Evolutionary conservation across 2,113 vertebrate genomes (phyloP), one percentile per base, ranked within the genome.

Genomic region (Xiphophorus hellerii): DNA sequence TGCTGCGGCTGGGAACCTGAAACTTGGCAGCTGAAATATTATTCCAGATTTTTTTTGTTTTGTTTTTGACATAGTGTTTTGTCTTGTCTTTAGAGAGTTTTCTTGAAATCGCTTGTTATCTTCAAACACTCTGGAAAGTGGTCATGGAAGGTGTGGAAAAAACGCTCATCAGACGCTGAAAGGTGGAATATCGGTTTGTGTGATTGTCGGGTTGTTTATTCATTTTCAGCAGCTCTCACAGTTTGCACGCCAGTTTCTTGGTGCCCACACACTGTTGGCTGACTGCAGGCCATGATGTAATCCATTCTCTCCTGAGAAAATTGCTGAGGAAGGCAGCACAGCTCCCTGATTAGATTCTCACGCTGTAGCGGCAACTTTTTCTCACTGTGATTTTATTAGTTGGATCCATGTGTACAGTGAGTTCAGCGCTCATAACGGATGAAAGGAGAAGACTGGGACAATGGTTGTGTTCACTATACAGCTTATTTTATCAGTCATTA

Each of bases 221-320:
- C 35, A 39, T 31, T 69, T 48, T 58, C 73, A 74, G 82, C 30
- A 39, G 6, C 33, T 15, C 28, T 29, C 31, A 78, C 67, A 51
- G 76, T 81, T 79, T 78, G 27, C 76, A 61, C 65, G 27, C 66
- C 75, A 81, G 77, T 66, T 66, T 76, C 30, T 31, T 7, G 48
- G 28, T 71, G 70, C 77, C 81, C 69, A 77, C 74, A 73, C 82
- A 61, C 70, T 78, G 70, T 35, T 77, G 3, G 30, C 80, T 58
- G 74, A 71, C 87, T 89, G 79, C 81, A 76, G 71, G 82, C 62
- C 39, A 71, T 91, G 80, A 92, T 84, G 84, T 90, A 84, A 93
- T 89, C 87, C 73, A 37, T 54, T 71, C 74, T 42, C 72, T 82
- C 54, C 54, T 65, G 25, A 76, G 72, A 78, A 85, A 82, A 71